Evolutionary conservation across 2,888 invertebrate genomes (phyloP).

Genomic region (Caenorhabditis becei): DNA sequence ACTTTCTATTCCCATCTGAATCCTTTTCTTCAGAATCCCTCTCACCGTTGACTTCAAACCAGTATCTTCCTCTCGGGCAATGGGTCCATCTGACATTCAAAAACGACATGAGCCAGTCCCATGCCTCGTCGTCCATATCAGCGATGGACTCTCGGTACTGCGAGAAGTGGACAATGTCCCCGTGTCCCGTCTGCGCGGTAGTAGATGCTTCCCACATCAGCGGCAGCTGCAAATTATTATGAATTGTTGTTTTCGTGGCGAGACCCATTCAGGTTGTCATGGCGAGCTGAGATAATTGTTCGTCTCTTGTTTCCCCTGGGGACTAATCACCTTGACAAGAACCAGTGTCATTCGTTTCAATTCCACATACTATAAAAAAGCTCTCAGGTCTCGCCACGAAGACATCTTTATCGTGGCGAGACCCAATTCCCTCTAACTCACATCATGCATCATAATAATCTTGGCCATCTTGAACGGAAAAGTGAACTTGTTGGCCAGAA

Average conservation of each 20-base stretch:
- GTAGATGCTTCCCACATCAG: constrained; percentile 33
- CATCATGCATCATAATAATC: constrained; percentile 36
- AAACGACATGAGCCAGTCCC: constrained; percentile 41
- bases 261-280: no score
- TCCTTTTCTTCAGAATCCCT: neutral
- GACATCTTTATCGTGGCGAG: no score
- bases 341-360: no score
- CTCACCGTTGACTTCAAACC: no score
- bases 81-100: constrained; percentile 16
- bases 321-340: neutral
- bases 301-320: neutral
- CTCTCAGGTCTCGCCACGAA: no score
- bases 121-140: constrained; percentile 46
- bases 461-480: constrained; percentile 39
- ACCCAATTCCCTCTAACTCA: constrained; percentile 2
- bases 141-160: constrained; percentile 20
- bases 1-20: neutral
- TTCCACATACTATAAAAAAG: no score
- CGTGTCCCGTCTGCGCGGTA: neutral
- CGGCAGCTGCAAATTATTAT: constrained; percentile 28
- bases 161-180: no score
- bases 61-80: neutral
- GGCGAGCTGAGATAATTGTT: no score
- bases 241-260: no score
- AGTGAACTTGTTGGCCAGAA: constrained; percentile 34